A percentile compares a stretch with the other conserved stretches of the same genome.
These are phyloP conservation scores for Pantherophis guttatus DNA, from an alignment of 2,113 vertebrate genomes.

Conservation along the genomic window DNA sequence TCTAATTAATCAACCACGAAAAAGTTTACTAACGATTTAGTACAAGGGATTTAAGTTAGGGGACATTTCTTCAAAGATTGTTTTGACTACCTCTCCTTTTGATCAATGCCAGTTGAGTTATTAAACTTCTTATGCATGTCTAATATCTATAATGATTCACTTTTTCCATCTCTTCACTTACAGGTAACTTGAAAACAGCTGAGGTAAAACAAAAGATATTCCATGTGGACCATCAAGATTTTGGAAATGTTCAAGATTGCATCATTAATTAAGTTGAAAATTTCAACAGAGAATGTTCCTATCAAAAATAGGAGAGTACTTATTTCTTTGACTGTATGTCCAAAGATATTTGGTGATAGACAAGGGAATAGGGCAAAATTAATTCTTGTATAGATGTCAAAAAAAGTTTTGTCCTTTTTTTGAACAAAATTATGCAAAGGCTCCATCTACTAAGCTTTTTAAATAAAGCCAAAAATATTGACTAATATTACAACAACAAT, in stretches of 20 bases:
- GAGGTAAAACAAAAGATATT: conserved; percentile 41
- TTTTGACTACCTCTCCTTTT: conserved; percentile 10
- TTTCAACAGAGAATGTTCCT: not conserved
- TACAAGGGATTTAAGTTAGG: conserved; percentile 5
- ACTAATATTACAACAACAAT: conserved; percentile 65
- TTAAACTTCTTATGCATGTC: conserved; percentile 1
- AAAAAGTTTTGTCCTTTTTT: conserved; percentile 13
- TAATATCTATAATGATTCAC: not conserved
- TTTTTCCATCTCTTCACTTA: conserved; percentile 28
- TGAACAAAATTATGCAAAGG: conserved; percentile 49
- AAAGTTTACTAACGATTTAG: conserved; percentile 21
- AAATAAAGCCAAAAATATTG: conserved; percentile 66
- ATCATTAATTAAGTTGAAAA: conserved; percentile 52
- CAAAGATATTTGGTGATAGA: not conserved
- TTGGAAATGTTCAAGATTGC: conserved; percentile 34
- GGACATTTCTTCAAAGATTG: conserved; percentile 5
- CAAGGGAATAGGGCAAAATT: conserved; percentile 11
- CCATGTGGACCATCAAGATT: conserved; percentile 16
- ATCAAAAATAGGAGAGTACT: not conserved
- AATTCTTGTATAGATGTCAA: conserved; percentile 29
- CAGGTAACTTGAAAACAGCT: conserved; percentile 40
- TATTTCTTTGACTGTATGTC: conserved; percentile 11
- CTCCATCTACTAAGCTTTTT: conserved; percentile 54
- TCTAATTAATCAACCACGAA: not conserved
- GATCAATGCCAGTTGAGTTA: conserved; percentile 25